Percentiles rank a stretch among this genome's conserved stretches.
Conservation (phyloP, 2,888 invertebrate genomes). For the Temnothorax unifasciatus region DNA sequence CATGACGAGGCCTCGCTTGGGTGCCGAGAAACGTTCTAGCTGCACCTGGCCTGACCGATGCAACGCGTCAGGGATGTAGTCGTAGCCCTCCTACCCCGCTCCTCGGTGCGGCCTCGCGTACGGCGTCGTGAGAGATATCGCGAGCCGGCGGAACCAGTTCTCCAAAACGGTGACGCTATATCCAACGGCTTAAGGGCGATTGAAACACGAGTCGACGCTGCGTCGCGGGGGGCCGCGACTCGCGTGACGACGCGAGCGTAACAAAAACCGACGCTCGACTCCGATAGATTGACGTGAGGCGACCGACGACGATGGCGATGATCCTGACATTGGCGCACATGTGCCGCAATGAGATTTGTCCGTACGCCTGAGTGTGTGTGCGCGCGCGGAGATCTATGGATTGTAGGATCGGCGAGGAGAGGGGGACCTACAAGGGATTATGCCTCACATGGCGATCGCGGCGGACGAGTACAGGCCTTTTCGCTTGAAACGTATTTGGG, state of each 20-base stretch:
- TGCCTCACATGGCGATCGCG: conserved; percentile 15
- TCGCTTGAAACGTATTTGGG: neutral
- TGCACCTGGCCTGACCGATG: conserved; percentile 44
- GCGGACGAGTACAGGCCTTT: neutral
- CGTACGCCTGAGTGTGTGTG: conserved; percentile 19
- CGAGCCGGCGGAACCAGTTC: conserved; percentile 21
- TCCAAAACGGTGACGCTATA: neutral
- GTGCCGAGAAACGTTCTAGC: conserved; percentile 25
- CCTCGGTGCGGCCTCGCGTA: conserved; percentile 19
- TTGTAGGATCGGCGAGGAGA: neutral
- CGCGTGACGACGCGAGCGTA: neutral
- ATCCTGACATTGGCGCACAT: conserved; percentile 16
- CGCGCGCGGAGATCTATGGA: conserved; percentile 12
- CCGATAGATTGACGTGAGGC: conserved; percentile 7
- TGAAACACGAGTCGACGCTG: neutral
- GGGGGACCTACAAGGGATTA: neutral
- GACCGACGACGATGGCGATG: neutral
- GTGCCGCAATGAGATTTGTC: conserved; percentile 9
- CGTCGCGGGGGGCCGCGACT: neutral
- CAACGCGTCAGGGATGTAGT: conserved; percentile 35
- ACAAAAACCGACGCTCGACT: neutral
- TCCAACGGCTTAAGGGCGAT: neutral
- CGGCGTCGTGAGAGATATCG: conserved; percentile 20
- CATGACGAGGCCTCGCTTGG: neutral
- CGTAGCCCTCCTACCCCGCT: conserved; percentile 25